Evolutionary conservation across 2,888 invertebrate species (phyloP).

Genomic region (Asteroscopus sphinx): DNA sequence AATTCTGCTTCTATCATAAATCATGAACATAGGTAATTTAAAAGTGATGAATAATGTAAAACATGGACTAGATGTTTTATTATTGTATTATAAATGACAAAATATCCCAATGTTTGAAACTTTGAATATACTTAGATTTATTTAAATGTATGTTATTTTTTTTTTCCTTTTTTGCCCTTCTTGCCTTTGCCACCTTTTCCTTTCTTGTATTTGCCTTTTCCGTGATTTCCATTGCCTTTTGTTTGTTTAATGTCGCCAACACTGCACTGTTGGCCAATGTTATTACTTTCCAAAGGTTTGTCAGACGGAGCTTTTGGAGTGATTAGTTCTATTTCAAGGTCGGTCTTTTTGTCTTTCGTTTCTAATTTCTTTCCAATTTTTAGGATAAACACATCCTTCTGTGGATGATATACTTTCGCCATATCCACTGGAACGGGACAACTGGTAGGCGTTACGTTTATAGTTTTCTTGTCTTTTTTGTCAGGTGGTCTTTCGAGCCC

Average conservation of each 20-base stretch:
- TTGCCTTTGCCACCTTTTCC: conserved; percentile 49
- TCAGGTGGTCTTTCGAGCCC: conserved; percentile 69
- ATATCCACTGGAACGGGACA: conserved; percentile 81
- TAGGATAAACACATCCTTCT: conserved; percentile 84
- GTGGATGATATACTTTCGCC: conserved; percentile 76
- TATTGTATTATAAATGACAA: too few relatives aligned
- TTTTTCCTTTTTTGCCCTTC: conserved; percentile 59
- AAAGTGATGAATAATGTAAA: too few relatives aligned
- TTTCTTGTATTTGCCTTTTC: conserved; percentile 54
- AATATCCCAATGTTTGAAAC: too few relatives aligned
- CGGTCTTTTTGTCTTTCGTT: conserved; percentile 84
- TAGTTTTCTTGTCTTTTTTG: conserved; percentile 70
- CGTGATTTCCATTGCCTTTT: conserved; percentile 54
- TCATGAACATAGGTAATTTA: too few relatives aligned
- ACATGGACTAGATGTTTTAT: too few relatives aligned
- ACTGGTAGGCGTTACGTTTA: conserved; percentile 82
- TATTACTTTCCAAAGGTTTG: conserved; percentile 60
- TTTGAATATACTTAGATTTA: not conserved
- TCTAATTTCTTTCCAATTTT: conserved; percentile 86
- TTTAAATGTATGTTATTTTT: conserved; percentile 30
- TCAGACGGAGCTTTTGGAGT: conserved; percentile 79
- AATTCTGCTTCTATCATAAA: too few relatives aligned
- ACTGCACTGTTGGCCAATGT: conserved; percentile 74
- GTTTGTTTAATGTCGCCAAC: conserved; percentile 56
- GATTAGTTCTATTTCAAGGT: conserved; percentile 84